Conservation (phyloP, 2,888 invertebrate species). For the Amphipyra berbera region DNA sequence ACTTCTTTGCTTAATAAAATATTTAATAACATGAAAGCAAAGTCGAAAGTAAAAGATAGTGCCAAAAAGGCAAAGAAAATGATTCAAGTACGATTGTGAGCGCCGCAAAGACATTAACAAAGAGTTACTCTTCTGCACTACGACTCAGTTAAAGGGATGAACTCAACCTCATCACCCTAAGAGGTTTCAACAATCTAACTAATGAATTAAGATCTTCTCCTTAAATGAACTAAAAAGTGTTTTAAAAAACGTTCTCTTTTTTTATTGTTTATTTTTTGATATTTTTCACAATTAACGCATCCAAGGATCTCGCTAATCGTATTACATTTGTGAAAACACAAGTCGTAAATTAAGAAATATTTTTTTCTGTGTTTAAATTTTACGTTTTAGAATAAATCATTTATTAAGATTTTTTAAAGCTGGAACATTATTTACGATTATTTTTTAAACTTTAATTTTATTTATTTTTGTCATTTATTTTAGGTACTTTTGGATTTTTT, state of each 20-base stretch:
- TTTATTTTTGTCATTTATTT: too few species aligned
- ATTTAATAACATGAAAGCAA: background rate
- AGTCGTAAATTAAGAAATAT: background rate
- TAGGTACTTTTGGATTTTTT: background rate
- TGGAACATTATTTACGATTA: too few species aligned
- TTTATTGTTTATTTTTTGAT: slow-evolving; percentile 1
- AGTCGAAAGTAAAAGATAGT: background rate
- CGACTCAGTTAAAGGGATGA: slow-evolving; percentile 10
- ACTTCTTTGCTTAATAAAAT: too few species aligned
- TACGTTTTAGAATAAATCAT: background rate
- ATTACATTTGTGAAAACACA: slow-evolving; percentile 5
- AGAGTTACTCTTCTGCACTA: slow-evolving; percentile 9
- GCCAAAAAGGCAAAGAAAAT: slow-evolving; percentile 12
- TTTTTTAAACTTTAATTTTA: too few species aligned
- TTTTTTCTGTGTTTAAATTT: background rate
- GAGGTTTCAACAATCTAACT: slow-evolving; percentile 19
- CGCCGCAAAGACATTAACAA: slow-evolving; percentile 5
- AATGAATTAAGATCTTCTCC: slow-evolving; percentile 32
- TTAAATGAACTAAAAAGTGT: slow-evolving; percentile 4
- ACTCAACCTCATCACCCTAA: slow-evolving; percentile 31
- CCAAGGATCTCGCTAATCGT: background rate
- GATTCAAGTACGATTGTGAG: slow-evolving; percentile 6
- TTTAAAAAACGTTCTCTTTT: background rate
- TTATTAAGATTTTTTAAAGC: background rate
- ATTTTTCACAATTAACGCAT: slow-evolving; percentile 4